Base-by-base conservation (phyloP, 2,113 vertebrate genomes). In the Pitta sordida region DNA sequence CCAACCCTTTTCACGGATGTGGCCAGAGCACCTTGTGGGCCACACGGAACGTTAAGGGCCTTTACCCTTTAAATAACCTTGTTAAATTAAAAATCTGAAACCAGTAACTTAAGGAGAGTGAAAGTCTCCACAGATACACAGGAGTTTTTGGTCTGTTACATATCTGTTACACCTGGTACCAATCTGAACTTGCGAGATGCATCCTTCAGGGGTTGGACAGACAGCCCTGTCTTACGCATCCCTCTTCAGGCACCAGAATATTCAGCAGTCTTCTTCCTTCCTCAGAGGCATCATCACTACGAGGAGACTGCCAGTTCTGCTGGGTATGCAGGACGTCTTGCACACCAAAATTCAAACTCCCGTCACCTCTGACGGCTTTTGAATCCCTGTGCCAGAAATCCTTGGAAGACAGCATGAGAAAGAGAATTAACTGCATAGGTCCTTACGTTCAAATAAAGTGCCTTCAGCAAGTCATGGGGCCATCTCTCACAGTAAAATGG, bases 41-140 rank as follows among this genome's bases (percentile, higher is more conserved):
- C 19, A 1, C 7, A 0, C 3, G 16, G 49, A 3, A 3, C 1
- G 0, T 1, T 12, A 23, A 21, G 32, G 9, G 34, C 32, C 32
- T 73, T 73, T 16, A 23, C 22, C 23, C 15, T 51, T 48, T 29
- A 52, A 62, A 44, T 76, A 69, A 51, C n/a, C 41, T 48, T 18
- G 13, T 34, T 48, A 39, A 70, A 34, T 51, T 13, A 55, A 18
- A n/a, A 29, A 30, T 22, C 27, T 52, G 30, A 85, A 86, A 3
- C 6, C 1, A 19, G 0, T 19, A 68, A 8, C 12, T 39, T 16
- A 22, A 22, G 23, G 23, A 70, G 76, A 52, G 34, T 21, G 6
- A 41, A 88, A 65, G 34, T 43, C 39, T 58, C 10, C 69, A 30
- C 19, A 55, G 22, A 21, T 29, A 39, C 0, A 29, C 22, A 56